These are phyloP conservation scores for Colletes collaris DNA, from an alignment of 2,888 invertebrate species.

Conservation along the genomic window DNA sequence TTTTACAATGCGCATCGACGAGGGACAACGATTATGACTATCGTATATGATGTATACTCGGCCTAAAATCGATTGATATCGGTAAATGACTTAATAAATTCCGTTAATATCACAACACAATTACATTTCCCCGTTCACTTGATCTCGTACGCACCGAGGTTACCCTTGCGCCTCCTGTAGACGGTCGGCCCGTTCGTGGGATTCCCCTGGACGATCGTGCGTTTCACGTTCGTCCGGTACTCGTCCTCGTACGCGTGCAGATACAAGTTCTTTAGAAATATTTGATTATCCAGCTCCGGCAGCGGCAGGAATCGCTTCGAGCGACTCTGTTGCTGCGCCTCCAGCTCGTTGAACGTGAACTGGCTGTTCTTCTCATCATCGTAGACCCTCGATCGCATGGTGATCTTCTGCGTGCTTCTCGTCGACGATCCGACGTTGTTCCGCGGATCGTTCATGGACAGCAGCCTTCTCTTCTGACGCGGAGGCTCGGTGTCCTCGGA, in stretches of 20 bases:
- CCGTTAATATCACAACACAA: conserved; percentile 81
- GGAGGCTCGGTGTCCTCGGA: conserved; percentile 63
- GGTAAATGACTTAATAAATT: conserved; percentile 79
- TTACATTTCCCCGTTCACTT: conserved; percentile 64
- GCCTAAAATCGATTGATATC: conserved; percentile 81
- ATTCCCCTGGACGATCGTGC: conserved; percentile 70
- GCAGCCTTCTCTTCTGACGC: conserved; percentile 64
- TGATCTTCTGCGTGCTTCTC: conserved; percentile 3
- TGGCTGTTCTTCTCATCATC: conserved; percentile 56
- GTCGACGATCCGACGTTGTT: not conserved
- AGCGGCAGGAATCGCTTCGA: conserved; percentile 77
- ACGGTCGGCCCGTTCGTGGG: conserved; percentile 61
- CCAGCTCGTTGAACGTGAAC: conserved; percentile 73
- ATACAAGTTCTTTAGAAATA: conserved; percentile 80
- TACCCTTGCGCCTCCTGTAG: conserved; percentile 74
- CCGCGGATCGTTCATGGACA: conserved; percentile 67
- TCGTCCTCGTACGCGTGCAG: conserved; percentile 80
- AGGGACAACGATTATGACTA: conserved; percentile 80
- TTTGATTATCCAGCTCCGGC: conserved; percentile 80
- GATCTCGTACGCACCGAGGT: conserved; percentile 75
- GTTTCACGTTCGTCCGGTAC: conserved; percentile 80
- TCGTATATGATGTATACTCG: conserved; percentile 78
- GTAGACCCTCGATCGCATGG: conserved; percentile 29
- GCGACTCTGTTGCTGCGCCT: conserved; percentile 77
- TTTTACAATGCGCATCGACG: conserved; percentile 78